Conservation (phyloP, 2,888 invertebrate species). For the Trisateles emortualis region DNA sequence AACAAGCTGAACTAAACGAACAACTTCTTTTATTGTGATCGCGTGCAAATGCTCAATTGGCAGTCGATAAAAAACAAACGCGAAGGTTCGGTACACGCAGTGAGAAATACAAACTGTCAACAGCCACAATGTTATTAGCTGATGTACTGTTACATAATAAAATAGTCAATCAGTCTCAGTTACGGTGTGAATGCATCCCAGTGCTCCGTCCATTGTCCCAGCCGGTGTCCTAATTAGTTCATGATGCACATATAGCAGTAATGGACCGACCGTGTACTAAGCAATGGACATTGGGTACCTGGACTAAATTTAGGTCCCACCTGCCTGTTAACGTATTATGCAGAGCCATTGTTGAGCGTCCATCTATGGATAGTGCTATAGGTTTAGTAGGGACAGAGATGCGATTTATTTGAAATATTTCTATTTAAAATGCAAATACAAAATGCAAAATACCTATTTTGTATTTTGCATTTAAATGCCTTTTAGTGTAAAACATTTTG, state of each 20-base stretch:
- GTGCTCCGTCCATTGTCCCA: constrained; percentile 35
- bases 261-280: constrained; percentile 59
- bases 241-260: constrained; percentile 57
- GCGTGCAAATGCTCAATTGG: constrained; percentile 45
- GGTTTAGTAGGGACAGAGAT: too few relatives aligned
- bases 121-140: constrained; percentile 18
- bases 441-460: too few relatives aligned
- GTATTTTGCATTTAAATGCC: too few relatives aligned
- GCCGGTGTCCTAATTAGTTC: constrained; percentile 60
- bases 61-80: constrained; percentile 41
- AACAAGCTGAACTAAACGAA: constrained; percentile 38
- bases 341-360: constrained; percentile 38
- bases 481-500: too few relatives aligned
- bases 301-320: constrained; percentile 37
- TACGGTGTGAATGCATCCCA: constrained; percentile 25
- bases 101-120: constrained; percentile 27
- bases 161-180: constrained; percentile 17
- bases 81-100: constrained; percentile 21
- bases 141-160: constrained; percentile 22
- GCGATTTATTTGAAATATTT: too few relatives aligned
- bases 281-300: constrained; percentile 37
- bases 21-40: constrained; percentile 45
- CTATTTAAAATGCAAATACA: too few relatives aligned
- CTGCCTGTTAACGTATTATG: constrained; percentile 42
- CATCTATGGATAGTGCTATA: constrained; percentile 22